phyloP scores from a whole-genome alignment of 2,797 vertebrate species.

The Sebastes elongatus region DNA sequence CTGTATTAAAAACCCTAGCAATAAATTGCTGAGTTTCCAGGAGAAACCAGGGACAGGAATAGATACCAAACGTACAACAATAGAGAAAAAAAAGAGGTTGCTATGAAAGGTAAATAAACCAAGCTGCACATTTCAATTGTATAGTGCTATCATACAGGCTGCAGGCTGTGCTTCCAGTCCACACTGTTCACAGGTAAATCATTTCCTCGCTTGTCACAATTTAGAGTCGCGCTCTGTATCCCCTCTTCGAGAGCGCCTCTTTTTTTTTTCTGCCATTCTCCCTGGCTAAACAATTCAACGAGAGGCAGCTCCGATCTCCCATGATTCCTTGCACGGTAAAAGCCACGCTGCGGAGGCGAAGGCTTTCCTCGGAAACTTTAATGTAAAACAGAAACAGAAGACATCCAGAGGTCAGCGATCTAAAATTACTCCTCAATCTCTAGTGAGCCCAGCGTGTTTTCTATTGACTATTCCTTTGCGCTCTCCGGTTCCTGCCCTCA shows the following conservation, averaged over 20 bases:
- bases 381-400: constrained; percentile 80
- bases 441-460: constrained; percentile 74
- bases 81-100: background rate
- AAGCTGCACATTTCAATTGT: constrained; percentile 38
- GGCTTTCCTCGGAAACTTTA: constrained; percentile 70
- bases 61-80: constrained; percentile 56
- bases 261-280: constrained; percentile 10
- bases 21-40: constrained; percentile 52
- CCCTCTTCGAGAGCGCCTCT: constrained; percentile 2
- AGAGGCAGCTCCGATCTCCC: constrained; percentile 47
- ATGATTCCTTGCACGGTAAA: constrained; percentile 66
- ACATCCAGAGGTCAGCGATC: constrained; percentile 78
- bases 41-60: constrained; percentile 54
- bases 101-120: constrained; percentile 63
- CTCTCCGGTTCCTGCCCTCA: constrained; percentile 78
- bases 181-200: constrained; percentile 58
- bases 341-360: constrained; percentile 41
- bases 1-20: constrained; percentile 47
- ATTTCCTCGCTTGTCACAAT: constrained; percentile 40
- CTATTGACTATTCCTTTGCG: constrained; percentile 72
- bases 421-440: constrained; percentile 81
- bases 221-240: constrained; percentile 32
- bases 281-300: constrained; percentile 38
- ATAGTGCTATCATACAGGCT: constrained; percentile 38
- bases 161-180: constrained; percentile 40